phyloP scores from a whole-genome alignment of 2,113 vertebrate species.

The Phoxinus phoxinus region DNA sequence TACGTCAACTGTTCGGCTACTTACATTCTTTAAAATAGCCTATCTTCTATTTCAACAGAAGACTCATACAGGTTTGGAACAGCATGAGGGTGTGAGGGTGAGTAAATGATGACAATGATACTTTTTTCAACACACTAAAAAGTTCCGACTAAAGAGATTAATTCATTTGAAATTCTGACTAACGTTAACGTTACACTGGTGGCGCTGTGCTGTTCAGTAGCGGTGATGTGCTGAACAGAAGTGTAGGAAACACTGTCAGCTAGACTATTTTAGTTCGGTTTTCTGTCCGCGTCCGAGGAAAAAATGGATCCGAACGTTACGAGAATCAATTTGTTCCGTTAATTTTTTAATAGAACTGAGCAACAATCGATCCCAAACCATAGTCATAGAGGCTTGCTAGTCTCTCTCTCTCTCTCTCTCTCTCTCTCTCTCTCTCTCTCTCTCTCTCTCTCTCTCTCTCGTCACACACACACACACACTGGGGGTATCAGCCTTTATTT shows the following conservation, averaged over 20 bases:
- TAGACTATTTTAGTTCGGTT: background rate
- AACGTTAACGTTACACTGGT: too few species aligned
- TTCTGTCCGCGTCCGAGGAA: background rate
- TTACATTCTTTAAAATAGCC: too few species aligned
- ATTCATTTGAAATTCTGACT: background rate
- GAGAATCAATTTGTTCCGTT: background rate
- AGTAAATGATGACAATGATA: too few species aligned
- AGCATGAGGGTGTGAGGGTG: too few species aligned
- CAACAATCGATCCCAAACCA: background rate
- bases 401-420: slow-evolving; percentile 12
- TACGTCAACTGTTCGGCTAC: too few species aligned
- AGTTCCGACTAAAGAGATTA: background rate
- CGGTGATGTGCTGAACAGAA: background rate
- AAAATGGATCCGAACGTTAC: background rate
- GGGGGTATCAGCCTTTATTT: slow-evolving; percentile 25
- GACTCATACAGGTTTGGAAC: too few species aligned
- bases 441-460: slow-evolving; percentile 21
- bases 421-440: background rate
- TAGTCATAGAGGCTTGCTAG: background rate
- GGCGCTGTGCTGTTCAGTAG: background rate
- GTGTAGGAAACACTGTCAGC: background rate
- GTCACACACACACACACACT: background rate
- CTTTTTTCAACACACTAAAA: background rate
- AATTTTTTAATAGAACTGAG: background rate
- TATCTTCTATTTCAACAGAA: too few species aligned